Evolutionary conservation across 2,797 vertebrate genomes (phyloP).

Genomic region (Chelonia mydas): DNA sequence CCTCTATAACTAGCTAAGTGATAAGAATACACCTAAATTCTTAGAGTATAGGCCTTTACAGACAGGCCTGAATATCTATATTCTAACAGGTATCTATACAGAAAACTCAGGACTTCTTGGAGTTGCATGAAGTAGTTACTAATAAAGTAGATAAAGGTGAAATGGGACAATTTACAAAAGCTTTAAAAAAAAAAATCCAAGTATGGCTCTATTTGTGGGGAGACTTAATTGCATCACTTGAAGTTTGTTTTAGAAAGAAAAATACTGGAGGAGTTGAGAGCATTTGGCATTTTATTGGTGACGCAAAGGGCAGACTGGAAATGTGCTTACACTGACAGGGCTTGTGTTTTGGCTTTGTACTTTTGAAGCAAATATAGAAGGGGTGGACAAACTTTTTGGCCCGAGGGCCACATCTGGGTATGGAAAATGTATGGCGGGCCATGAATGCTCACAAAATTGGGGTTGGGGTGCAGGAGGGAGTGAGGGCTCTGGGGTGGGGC

Average conservation of each 20-base stretch:
- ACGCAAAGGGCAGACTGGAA: constrained; percentile 26
- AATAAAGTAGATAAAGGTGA: background rate
- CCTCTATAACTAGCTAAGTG: no score
- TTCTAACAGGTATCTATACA: background rate
- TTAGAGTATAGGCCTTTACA: no score
- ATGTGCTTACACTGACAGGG: constrained; percentile 39
- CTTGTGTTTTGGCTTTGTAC: constrained; percentile 58
- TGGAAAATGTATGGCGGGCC: no score
- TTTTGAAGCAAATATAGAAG: constrained; percentile 56
- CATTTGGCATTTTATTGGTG: background rate
- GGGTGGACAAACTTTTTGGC: no score
- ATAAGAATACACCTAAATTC: no score
- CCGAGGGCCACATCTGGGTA: no score
- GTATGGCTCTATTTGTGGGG: background rate
- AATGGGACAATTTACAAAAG: background rate
- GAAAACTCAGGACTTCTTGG: constrained; percentile 1
- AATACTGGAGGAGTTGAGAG: background rate
- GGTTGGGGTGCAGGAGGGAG: no score
- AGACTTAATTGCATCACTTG: background rate
- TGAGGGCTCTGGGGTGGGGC: no score
- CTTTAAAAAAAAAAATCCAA: background rate
- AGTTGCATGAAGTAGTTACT: background rate
- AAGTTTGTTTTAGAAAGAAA: constrained; percentile 13
- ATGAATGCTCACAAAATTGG: no score
- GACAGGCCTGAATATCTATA: no score